phyloP scores from a whole-genome alignment of 2,888 invertebrate species.

The Leptura quadrifasciata region DNA sequence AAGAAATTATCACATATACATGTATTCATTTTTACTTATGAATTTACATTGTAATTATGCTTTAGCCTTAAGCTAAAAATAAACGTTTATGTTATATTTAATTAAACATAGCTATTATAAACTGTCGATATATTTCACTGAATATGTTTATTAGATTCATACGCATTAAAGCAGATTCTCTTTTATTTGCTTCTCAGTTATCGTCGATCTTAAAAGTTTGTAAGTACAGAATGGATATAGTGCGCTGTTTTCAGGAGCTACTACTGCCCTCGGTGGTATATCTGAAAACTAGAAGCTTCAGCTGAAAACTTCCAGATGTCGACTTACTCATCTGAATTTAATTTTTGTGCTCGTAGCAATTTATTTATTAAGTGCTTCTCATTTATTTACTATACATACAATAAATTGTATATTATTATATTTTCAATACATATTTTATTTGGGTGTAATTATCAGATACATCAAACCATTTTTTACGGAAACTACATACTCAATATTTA shows the following conservation, averaged over 20 bases:
- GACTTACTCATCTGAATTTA: neutral
- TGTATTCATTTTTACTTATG: too few species aligned
- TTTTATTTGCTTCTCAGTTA: neutral
- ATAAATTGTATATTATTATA: too few species aligned
- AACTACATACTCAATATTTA: too few species aligned
- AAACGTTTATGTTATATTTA: too few species aligned
- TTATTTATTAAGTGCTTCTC: neutral
- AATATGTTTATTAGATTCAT: neutral
- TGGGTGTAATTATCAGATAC: too few species aligned
- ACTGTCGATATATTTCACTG: neutral
- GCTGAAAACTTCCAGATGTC: constrained; percentile 33
- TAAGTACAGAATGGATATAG: neutral
- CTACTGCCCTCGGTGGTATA: constrained; percentile 23
- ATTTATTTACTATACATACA: too few species aligned
- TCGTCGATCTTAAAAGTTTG: neutral
- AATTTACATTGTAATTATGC: too few species aligned
- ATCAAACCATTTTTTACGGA: too few species aligned
- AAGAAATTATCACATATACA: too few species aligned
- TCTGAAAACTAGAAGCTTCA: constrained; percentile 4
- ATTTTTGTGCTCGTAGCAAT: neutral
- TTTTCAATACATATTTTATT: too few species aligned
- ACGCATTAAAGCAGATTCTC: neutral
- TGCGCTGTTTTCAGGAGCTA: neutral
- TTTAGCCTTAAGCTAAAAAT: too few species aligned
- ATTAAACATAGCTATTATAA: too few species aligned